Evolutionary conservation across 2,888 invertebrate genomes (phyloP).

Genomic region (Pseudococcus longispinus): DNA sequence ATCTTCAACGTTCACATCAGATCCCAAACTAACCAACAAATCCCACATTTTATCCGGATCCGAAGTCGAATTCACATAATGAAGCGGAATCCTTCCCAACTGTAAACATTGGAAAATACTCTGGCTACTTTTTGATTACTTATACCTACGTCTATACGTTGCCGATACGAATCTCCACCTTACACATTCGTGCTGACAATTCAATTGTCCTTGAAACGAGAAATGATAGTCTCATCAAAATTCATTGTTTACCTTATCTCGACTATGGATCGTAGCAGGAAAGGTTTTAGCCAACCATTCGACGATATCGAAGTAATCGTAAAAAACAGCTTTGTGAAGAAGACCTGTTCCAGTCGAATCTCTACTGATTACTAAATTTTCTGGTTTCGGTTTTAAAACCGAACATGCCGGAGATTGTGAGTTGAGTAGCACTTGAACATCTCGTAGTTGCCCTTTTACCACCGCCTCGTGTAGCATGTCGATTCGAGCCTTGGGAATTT

Average conservation of each 20-base stretch:
- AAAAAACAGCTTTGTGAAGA: slow-evolving; percentile 81
- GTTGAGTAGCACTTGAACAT: slow-evolving; percentile 61
- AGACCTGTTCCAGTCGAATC: slow-evolving; percentile 76
- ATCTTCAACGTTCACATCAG: slow-evolving; percentile 70
- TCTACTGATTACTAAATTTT: slow-evolving; percentile 69
- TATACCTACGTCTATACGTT: neutral
- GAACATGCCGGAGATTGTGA: slow-evolving; percentile 61
- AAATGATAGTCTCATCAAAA: slow-evolving; percentile 6
- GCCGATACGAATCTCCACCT: neutral
- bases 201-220: neutral
- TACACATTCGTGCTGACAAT: neutral
- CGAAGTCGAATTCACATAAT: slow-evolving; percentile 71
- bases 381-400: slow-evolving; percentile 64
- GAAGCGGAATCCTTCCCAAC: slow-evolving; percentile 74
- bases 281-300: slow-evolving; percentile 75
- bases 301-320: slow-evolving; percentile 75
- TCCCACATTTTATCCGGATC: slow-evolving; percentile 70
- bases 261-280: slow-evolving; percentile 71
- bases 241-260: slow-evolving; percentile 70
- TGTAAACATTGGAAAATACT: slow-evolving; percentile 62
- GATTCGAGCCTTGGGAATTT: slow-evolving; percentile 64
- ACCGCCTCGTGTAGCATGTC: slow-evolving; percentile 79
- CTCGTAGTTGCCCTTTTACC: slow-evolving; percentile 74
- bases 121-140: neutral
- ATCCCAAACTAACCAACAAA: slow-evolving; percentile 69